phyloP scores from a whole-genome alignment of 2,888 invertebrate species.

The Sisyra nigra region DNA sequence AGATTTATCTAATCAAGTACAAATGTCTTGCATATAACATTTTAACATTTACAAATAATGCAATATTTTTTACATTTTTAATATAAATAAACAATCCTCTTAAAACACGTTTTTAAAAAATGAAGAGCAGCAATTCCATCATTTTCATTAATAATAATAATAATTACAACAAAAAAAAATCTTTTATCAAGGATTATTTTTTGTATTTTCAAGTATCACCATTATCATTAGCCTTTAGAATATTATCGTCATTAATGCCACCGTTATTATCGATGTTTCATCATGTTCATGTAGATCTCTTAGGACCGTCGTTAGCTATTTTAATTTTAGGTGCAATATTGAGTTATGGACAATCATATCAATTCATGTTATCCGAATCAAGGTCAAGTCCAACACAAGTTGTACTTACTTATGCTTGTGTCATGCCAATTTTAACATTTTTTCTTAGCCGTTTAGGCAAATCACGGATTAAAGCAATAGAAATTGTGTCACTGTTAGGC shows the following conservation, averaged over 20 bases:
- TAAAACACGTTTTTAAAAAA: neutral
- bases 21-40: too few species aligned
- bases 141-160: neutral
- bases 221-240: slow-evolving; percentile 22
- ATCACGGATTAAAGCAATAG: slow-evolving; percentile 22
- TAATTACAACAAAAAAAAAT: neutral
- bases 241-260: slow-evolving; percentile 27
- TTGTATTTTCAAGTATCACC: slow-evolving; percentile 21
- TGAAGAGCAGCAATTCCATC: neutral
- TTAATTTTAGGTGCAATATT: slow-evolving; percentile 23
- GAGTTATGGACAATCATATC: slow-evolving; percentile 24
- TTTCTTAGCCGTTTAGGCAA: slow-evolving; percentile 21
- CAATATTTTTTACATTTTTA: neutral
- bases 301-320: slow-evolving; percentile 27
- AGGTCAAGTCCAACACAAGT: slow-evolving; percentile 21
- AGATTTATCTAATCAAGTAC: slow-evolving; percentile 11
- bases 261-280: slow-evolving; percentile 21
- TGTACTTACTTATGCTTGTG: slow-evolving; percentile 20
- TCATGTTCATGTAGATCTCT: slow-evolving; percentile 26
- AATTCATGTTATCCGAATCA: slow-evolving; percentile 17
- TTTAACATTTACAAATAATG: too few species aligned
- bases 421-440: slow-evolving; percentile 24
- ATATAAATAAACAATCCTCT: neutral
- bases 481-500: slow-evolving; percentile 27
- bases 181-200: neutral